Evolutionary conservation across 2,113 vertebrate species (phyloP).

Genomic region (Pterocles burchelli): DNA sequence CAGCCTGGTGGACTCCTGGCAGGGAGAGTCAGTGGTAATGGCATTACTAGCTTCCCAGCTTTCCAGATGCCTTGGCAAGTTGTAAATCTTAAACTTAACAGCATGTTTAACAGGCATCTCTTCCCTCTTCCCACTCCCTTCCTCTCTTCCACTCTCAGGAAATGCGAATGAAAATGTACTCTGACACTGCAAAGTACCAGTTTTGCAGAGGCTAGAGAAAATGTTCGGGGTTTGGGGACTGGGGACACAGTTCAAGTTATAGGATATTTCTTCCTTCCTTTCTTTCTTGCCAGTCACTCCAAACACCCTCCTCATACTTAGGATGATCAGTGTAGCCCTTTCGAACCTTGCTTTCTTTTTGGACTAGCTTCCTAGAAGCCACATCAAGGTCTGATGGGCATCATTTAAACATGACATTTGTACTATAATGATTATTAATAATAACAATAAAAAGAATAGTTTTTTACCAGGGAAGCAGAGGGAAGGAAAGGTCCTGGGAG

Average conservation of each 20-base stretch:
- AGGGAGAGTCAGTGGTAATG: slow-evolving; percentile 61
- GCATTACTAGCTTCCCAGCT: slow-evolving; percentile 63
- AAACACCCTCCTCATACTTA: slow-evolving; percentile 3
- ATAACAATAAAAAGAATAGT: slow-evolving; percentile 40
- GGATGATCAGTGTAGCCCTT: slow-evolving; percentile 2
- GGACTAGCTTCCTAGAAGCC: slow-evolving; percentile 47
- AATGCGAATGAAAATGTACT: slow-evolving; percentile 2
- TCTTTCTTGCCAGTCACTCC: neutral
- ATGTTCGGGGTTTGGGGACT: neutral
- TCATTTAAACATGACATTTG: neutral
- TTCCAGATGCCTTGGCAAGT: slow-evolving; percentile 68
- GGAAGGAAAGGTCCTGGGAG: slow-evolving; percentile 10
- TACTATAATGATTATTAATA: neutral
- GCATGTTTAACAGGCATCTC: slow-evolving; percentile 67
- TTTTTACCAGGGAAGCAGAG: neutral
- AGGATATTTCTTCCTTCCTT: slow-evolving; percentile 1
- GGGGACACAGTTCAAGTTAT: neutral
- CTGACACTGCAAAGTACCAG: neutral
- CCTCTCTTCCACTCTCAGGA: neutral
- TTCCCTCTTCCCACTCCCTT: neutral
- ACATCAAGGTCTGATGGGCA: slow-evolving; percentile 32
- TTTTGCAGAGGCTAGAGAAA: neutral
- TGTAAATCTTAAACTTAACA: slow-evolving; percentile 80
- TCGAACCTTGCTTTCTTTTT: slow-evolving; percentile 26
- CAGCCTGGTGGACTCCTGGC: slow-evolving; percentile 22